Evolutionary conservation across 2,797 vertebrate species (phyloP).

Genomic region (Garrulus glandarius): DNA sequence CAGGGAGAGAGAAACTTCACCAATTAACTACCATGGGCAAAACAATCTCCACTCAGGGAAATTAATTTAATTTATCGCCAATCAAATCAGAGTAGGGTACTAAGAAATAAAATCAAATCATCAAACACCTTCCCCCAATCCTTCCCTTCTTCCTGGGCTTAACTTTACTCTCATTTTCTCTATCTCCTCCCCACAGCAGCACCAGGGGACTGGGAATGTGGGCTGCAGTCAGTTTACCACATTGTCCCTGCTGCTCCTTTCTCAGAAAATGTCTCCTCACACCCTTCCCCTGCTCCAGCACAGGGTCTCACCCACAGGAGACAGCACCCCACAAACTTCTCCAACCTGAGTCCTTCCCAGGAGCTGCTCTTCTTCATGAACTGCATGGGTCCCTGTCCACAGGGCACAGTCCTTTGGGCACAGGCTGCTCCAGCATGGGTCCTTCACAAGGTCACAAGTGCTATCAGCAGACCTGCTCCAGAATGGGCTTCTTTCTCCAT

Average conservation of each 20-base stretch:
- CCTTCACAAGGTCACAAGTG: background rate
- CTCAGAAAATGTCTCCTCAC: background rate
- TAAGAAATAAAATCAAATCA: background rate
- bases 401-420: background rate
- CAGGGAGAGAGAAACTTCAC: background rate
- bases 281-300: background rate
- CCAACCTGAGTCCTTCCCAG: background rate
- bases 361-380: background rate
- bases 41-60: background rate
- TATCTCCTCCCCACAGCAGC: background rate
- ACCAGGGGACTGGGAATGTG: background rate
- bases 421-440: background rate
- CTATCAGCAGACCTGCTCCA: background rate
- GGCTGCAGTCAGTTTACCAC: background rate
- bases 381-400: background rate
- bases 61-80: background rate
- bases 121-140: background rate
- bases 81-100: background rate
- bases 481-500: background rate
- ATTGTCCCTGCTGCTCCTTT: background rate
- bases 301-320: background rate
- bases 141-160: background rate
- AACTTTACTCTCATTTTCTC: background rate
- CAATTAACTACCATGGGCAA: background rate
- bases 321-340: background rate